Conservation (phyloP, 1,140 invertebrate species). For the Ceratina calcarata region DNA sequence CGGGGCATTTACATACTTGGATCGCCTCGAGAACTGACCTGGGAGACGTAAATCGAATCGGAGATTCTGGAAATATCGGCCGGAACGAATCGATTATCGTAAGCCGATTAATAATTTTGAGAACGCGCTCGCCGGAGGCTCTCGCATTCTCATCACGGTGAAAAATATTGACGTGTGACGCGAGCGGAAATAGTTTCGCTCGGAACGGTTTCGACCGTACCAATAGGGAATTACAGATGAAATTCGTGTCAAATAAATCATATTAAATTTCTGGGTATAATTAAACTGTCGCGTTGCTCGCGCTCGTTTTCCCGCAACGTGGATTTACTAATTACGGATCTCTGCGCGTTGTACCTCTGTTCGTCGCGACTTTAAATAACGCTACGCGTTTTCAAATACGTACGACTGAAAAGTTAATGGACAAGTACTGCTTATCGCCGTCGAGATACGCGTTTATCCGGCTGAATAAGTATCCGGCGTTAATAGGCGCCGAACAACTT, state of each 20-base stretch:
- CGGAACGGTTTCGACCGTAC: background rate
- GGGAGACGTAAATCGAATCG: too few relatives aligned
- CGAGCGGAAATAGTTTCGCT: background rate
- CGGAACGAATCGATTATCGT: background rate
- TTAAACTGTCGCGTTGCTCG: constrained; percentile 22
- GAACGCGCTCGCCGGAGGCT: background rate
- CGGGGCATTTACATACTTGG: too few relatives aligned
- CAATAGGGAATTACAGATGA: background rate
- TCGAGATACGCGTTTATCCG: too few relatives aligned
- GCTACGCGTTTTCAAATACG: background rate
- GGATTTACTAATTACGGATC: constrained; percentile 16
- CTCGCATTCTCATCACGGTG: background rate
- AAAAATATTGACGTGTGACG: constrained; percentile 22
- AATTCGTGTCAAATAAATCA: constrained; percentile 35
- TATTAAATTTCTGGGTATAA: constrained; percentile 29
- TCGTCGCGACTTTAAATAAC: background rate
- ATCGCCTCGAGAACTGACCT: too few relatives aligned
- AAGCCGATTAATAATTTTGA: constrained; percentile 20
- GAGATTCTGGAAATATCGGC: background rate
- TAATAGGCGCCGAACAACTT: background rate
- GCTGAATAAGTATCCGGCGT: background rate
- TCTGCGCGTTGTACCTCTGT: background rate
- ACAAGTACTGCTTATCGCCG: too few relatives aligned
- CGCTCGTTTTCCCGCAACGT: background rate
- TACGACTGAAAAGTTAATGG: too few relatives aligned